Percentiles rank a stretch among this genome's conserved stretches.
These are phyloP conservation scores for Oreochromis mossambicus DNA, from an alignment of 2,797 vertebrate genomes.

Conservation along the genomic window DNA sequence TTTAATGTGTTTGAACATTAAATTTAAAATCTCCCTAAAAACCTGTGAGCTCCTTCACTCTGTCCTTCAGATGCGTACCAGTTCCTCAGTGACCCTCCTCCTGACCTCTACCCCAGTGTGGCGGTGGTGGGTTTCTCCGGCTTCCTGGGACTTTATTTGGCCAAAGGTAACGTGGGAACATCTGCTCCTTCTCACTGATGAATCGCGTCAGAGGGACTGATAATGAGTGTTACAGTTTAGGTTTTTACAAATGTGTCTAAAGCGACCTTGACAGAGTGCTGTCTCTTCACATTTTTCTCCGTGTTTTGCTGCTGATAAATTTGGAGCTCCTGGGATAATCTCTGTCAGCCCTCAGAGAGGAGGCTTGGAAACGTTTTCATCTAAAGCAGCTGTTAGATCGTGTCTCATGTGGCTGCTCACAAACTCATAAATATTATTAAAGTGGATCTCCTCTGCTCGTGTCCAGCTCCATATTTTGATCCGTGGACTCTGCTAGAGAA, in stretches of 20 bases:
- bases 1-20: neutral
- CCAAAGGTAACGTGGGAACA: conserved; percentile 77
- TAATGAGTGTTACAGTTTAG: neutral
- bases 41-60: fast-evolving
- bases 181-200: neutral
- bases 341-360: neutral
- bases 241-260: neutral
- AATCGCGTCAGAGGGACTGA: neutral
- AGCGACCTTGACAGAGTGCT: neutral
- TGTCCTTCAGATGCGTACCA: conserved; percentile 73
- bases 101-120: conserved; percentile 87
- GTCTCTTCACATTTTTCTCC: neutral
- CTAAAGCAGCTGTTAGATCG: fast-evolving
- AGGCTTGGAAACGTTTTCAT: neutral
- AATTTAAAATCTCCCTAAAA: neutral
- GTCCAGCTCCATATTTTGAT: neutral
- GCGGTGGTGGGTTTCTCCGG: conserved; percentile 87
- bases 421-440: fast-evolving
- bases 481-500: neutral
- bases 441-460: neutral
- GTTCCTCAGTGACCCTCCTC: conserved; percentile 85
- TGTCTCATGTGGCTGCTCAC: neutral
- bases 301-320: neutral
- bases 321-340: neutral
- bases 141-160: conserved; percentile 86